phyloP scores from a whole-genome alignment of 37 sponge, comb jelly and placozoan species.

The Hexactinellida sp. region DNA sequence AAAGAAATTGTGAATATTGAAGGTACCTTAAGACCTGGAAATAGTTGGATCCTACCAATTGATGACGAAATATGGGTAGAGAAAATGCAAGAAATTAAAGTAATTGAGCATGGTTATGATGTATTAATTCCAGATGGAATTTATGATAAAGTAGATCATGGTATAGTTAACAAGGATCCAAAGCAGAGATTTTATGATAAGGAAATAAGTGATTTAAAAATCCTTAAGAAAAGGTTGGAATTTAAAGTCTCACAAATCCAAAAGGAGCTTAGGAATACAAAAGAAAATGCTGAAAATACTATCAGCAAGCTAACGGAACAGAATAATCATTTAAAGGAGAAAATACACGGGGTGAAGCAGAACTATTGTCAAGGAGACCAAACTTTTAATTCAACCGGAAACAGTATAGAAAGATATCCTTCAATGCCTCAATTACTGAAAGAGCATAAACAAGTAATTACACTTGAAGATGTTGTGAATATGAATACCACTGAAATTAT shows the following conservation, averaged over 20 bases:
- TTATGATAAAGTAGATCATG: background rate
- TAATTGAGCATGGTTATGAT: constrained; percentile 1
- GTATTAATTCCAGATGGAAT: background rate
- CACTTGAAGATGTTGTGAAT: background rate
- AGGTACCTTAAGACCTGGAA: background rate
- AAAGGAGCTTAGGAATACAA: background rate
- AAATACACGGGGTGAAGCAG: background rate
- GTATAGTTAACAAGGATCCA: background rate
- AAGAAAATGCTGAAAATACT: background rate
- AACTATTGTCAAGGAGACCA: background rate
- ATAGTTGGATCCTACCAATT: background rate
- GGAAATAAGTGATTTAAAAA: background rate
- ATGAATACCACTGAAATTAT: background rate
- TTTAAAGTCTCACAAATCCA: background rate
- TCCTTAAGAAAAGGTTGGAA: background rate
- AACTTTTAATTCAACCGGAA: background rate
- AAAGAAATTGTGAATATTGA: background rate
- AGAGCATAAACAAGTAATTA: background rate
- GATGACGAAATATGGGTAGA: constrained; percentile 9
- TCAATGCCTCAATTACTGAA: background rate
- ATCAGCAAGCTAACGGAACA: background rate
- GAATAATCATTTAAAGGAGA: background rate
- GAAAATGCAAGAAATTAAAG: background rate
- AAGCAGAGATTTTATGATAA: constrained; percentile 8
- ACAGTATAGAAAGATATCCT: background rate